Evolutionary conservation across 2,113 vertebrate species (phyloP).

Genomic region (Pandion haliaetus): DNA sequence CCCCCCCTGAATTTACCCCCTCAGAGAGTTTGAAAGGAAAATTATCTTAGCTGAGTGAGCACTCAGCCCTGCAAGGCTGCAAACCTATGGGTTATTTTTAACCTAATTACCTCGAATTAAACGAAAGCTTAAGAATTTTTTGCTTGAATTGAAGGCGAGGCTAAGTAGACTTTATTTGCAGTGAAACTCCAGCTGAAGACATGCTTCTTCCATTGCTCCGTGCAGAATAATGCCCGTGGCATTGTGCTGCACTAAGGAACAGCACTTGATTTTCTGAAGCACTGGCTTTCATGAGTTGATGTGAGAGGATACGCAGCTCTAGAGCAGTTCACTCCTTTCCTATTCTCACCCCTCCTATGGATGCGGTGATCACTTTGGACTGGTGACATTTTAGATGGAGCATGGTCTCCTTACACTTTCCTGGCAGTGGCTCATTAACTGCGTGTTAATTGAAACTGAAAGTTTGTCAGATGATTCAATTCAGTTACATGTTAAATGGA

Average conservation of each 20-base stretch:
- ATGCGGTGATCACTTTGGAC: background rate
- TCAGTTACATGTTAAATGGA: background rate
- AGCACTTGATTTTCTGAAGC: background rate
- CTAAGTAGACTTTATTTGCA: background rate
- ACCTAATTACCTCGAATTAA: slow-evolving; percentile 11
- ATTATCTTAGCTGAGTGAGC: background rate
- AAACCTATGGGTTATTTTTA: slow-evolving; percentile 45
- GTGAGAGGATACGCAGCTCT: background rate
- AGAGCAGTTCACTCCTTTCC: background rate
- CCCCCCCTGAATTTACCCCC: background rate
- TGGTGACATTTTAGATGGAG: background rate
- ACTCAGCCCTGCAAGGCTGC: background rate
- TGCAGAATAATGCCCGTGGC: background rate
- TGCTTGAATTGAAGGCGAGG: background rate
- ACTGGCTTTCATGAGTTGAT: background rate
- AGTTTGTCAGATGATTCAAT: slow-evolving; percentile 27
- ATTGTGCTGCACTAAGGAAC: rapidly evolving
- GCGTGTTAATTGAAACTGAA: background rate
- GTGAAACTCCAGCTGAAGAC: background rate
- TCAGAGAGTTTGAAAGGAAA: background rate
- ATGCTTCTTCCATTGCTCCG: background rate
- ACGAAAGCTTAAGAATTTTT: background rate
- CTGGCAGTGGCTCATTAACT: background rate
- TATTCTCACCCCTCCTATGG: background rate
- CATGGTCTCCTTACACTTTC: background rate